These are phyloP conservation scores for Paramuricea clavata DNA, from an alignment of 92 coral and sea anemone genomes.

Conservation along the genomic window DNA sequence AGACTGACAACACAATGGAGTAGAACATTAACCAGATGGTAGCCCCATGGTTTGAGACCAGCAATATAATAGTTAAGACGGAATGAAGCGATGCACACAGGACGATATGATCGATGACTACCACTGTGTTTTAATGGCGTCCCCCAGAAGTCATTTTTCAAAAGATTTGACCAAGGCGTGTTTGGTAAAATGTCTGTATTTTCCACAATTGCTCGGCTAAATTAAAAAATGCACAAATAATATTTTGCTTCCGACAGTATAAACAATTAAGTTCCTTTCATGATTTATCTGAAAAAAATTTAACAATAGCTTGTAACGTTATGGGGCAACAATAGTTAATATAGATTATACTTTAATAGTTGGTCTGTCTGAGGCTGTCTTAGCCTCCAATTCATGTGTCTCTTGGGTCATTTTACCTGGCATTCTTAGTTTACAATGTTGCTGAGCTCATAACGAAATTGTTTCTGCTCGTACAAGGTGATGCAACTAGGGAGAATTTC, in stretches of 20 bases:
- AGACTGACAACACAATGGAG: conserved; percentile 84
- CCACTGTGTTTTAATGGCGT: conserved; percentile 99
- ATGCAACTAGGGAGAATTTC: too few species aligned
- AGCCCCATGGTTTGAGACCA: conserved; percentile 89
- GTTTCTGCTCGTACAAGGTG: too few species aligned
- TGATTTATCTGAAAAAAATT: too few species aligned
- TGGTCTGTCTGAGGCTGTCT: too few species aligned
- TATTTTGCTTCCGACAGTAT: neutral
- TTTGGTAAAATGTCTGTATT: conserved; percentile 87
- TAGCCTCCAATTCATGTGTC: too few species aligned
- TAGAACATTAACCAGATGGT: conserved; percentile 82
- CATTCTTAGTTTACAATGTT: too few species aligned
- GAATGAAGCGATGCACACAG: conserved; percentile 97
- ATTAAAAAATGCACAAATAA: neutral
- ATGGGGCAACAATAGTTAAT: too few species aligned
- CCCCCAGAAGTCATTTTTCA: conserved; percentile 97
- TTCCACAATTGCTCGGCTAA: conserved; percentile 93
- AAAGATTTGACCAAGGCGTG: conserved; percentile 90
- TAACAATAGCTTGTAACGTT: neutral
- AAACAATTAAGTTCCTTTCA: too few species aligned
- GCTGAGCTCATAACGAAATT: too few species aligned
- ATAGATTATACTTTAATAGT: too few species aligned
- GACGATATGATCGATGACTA: conserved; percentile 97
- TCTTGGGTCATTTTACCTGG: too few species aligned
- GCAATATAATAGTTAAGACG: conserved; percentile 81